Conservation (phyloP, 2,888 invertebrate species). For the Onchidella celtica region DNA sequence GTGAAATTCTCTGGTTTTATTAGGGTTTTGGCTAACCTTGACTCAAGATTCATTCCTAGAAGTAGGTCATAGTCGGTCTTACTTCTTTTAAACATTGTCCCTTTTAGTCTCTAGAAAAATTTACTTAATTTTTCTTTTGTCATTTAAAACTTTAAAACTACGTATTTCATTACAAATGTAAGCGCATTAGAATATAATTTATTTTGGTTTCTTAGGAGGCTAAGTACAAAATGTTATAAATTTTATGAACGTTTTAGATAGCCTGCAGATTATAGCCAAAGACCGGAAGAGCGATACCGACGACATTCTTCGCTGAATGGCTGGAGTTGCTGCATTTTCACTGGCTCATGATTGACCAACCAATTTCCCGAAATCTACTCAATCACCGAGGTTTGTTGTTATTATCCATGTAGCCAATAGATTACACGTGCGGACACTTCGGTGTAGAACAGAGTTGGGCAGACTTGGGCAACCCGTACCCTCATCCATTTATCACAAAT, state of each 20-base stretch:
- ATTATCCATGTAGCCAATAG: constrained; percentile 64
- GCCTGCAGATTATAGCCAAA: not conserved
- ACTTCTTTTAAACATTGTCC: not conserved
- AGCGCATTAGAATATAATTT: not conserved
- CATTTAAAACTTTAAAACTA: no score
- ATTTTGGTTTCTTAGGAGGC: not conserved
- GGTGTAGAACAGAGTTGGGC: not conserved
- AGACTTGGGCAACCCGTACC: no score
- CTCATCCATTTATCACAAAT: no score
- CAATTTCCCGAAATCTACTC: constrained; percentile 73
- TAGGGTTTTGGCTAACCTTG: no score
- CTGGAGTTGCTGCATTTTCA: constrained; percentile 74
- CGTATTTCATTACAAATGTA: no score
- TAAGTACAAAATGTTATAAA: no score
- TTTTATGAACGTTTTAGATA: not conserved
- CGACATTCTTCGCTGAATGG: constrained; percentile 66
- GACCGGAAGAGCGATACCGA: constrained; percentile 2
- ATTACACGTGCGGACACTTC: constrained; percentile 57
- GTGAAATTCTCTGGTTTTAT: no score
- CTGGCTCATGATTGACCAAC: constrained; percentile 77
- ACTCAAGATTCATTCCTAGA: no score
- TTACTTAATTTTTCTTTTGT: no score
- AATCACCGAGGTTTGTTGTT: constrained; percentile 70
- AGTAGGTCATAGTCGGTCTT: not conserved
- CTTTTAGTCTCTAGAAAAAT: no score